phyloP scores from a whole-genome alignment of 1,140 invertebrate species.

The Magallana gigas region DNA sequence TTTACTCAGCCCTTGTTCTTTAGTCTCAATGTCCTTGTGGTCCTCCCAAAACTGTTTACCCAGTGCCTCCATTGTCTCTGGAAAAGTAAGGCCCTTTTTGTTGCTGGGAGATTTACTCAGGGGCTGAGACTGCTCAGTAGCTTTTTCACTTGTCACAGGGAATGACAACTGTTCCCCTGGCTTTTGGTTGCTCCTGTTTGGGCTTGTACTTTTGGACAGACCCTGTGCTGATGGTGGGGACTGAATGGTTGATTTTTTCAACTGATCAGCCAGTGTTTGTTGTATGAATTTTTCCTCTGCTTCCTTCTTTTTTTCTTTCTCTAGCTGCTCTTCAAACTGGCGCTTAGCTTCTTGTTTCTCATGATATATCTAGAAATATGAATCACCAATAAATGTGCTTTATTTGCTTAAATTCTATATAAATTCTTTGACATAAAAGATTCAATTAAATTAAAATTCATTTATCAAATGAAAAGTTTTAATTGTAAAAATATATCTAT shows the following conservation, averaged over 20 bases:
- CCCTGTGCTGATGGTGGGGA: constrained; percentile 7
- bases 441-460: too few relatives aligned
- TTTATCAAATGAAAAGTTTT: too few relatives aligned
- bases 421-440: too few relatives aligned
- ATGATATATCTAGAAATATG: constrained; percentile 47
- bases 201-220: not conserved
- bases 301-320: constrained; percentile 17
- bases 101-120: not conserved
- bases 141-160: not conserved
- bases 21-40: constrained; percentile 54
- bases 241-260: not conserved
- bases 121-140: not conserved
- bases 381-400: not conserved
- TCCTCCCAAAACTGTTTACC: constrained; percentile 53
- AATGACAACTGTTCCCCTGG: not conserved
- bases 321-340: constrained; percentile 42
- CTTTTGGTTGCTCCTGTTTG: not conserved
- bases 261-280: not conserved
- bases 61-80: constrained; percentile 57
- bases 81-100: constrained; percentile 49
- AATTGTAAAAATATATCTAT: too few relatives aligned
- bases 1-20: constrained; percentile 42
- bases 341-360: constrained; percentile 60
- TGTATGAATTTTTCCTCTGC: not conserved
- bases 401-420: too few relatives aligned